Evolutionary conservation across 2,113 vertebrate genomes (phyloP).

Genomic region (Caloenas nicobarica): DNA sequence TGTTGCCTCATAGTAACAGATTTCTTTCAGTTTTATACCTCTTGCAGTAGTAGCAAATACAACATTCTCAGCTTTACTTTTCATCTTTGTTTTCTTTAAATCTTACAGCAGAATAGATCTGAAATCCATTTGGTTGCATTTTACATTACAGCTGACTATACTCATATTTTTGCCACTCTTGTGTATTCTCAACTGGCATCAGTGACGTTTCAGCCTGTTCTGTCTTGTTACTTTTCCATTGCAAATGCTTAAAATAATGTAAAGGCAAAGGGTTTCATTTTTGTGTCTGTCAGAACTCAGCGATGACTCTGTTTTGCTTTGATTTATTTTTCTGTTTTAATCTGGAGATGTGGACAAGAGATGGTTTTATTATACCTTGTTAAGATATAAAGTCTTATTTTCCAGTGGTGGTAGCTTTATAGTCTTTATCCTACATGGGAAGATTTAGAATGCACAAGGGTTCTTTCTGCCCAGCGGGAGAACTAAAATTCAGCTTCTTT

Average conservation of each 20-base stretch:
- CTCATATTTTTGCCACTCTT: background rate
- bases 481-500: background rate
- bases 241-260: background rate
- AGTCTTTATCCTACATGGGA: accelerated
- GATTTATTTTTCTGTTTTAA: background rate
- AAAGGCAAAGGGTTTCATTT: background rate
- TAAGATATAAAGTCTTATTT: background rate
- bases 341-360: background rate
- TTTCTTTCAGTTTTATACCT: background rate
- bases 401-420: background rate
- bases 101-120: background rate
- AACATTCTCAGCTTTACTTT: background rate
- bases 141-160: background rate
- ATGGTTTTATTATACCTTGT: background rate
- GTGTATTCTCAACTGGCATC: background rate
- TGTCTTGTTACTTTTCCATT: background rate
- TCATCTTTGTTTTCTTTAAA: background rate
- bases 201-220: background rate
- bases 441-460: background rate
- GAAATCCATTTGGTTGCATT: background rate
- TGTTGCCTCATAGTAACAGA: background rate
- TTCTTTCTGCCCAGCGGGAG: background rate
- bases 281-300: background rate
- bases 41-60: background rate
- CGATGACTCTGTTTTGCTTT: background rate